Evolutionary conservation across 2,113 vertebrate genomes (phyloP), one percentile per base, ranked within the genome.

Genomic region (Pyxicephalus adspersus): DNA sequence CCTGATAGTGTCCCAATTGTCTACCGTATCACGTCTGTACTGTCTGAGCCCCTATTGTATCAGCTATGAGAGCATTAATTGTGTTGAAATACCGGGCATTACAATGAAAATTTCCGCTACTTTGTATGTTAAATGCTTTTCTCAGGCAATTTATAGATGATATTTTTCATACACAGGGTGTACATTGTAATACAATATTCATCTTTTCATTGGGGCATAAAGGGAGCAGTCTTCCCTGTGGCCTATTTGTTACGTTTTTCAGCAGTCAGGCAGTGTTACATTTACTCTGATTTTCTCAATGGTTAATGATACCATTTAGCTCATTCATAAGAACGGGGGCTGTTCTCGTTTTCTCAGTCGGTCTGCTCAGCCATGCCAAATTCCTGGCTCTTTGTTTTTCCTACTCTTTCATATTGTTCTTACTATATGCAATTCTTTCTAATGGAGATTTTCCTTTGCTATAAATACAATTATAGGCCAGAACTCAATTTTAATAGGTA

Each of bases 101-200:
- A 55, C 52, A 68, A 65, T 60, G 64, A 58, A 54, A 68, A 57
- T 79, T 79, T 79, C 76, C 64, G 64, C 25, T 57, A 79, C 76
- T 79, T 60, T 79, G 76, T 79, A 57, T 68, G 16, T 66, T 52
- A 66, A 65, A 66, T 55, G 64, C n/a, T 15, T 31, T 68, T 68
- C 31, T 20, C 23, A 68, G n/a, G 52, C 64, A 55, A 79, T 55
- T 79, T 68, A 57, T 67, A 23, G 29, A 19, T 45, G 31, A 31
- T 38, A 29, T 57, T 68, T 67, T 68, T 58, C 54, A 15, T 31
- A 29, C 64, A 68, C 29, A 66, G 57, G 64, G 64, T 68, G 57
- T 76, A 68, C 45, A 79, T 66, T 31, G 76, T 79, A 68, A 79
- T 68, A 79, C 54, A 79, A 68, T 79, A 67, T 68, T 79, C 29